Evolutionary conservation across 2,797 vertebrate species (phyloP).

Genomic region (Champsocephalus esox): DNA sequence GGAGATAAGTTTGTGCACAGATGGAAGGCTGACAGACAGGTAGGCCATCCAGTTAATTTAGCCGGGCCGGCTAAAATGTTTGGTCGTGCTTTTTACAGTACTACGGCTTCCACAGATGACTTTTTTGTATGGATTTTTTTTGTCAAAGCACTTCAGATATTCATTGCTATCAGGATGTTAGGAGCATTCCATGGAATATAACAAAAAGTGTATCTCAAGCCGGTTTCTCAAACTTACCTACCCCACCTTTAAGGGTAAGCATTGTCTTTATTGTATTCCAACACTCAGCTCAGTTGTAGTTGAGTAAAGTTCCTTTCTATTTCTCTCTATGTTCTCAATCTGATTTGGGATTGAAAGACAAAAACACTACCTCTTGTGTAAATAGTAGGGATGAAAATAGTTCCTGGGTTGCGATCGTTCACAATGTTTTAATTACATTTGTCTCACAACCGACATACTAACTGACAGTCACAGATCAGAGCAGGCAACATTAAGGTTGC

Average conservation of each 20-base stretch:
- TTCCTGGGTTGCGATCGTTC: neutral
- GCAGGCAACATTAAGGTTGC: neutral
- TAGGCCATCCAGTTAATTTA: too few relatives aligned
- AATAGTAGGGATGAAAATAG: neutral
- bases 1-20: too few relatives aligned
- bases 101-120: too few relatives aligned
- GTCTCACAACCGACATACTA: neutral
- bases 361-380: neutral
- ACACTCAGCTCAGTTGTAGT: neutral
- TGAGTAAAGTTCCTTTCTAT: neutral
- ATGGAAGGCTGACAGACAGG: too few relatives aligned
- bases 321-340: conserved; percentile 2
- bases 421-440: neutral
- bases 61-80: too few relatives aligned
- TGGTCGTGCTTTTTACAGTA: too few relatives aligned
- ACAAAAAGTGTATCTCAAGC: too few relatives aligned
- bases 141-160: too few relatives aligned
- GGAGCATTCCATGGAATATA: too few relatives aligned
- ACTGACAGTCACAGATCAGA: neutral
- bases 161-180: too few relatives aligned
- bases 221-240: too few relatives aligned
- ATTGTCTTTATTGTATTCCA: neutral
- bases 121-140: too few relatives aligned
- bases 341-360: neutral
- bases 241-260: neutral